Percentiles rank a stretch among this genome's conserved stretches.
phyloP scores from a whole-genome alignment of 1,140 invertebrate species.

The Musca domestica region DNA sequence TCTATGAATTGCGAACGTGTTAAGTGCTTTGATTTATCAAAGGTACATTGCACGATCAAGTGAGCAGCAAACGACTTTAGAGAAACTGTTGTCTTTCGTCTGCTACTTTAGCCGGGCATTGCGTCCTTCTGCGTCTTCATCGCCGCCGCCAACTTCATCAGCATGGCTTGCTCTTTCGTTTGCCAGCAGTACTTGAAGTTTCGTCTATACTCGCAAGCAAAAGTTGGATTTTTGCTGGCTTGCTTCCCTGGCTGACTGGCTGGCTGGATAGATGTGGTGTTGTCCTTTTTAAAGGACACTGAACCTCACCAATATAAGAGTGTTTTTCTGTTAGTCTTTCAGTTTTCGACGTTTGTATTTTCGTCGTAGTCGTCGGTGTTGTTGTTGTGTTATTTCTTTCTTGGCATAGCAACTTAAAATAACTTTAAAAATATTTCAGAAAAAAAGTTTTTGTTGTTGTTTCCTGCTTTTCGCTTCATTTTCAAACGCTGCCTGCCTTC shows the following conservation, averaged over 20 bases:
- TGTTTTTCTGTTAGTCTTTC: not conserved
- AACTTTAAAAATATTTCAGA: conserved; percentile 12
- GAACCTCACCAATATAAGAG: conserved; percentile 1
- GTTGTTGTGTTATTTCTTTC: not conserved
- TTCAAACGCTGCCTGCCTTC: too few relatives aligned
- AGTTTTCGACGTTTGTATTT: not conserved
- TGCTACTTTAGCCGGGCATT: too few relatives aligned
- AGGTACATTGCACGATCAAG: conserved; percentile 53
- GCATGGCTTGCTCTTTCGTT: not conserved
- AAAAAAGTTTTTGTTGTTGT: not conserved
- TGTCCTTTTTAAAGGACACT: conserved; percentile 22
- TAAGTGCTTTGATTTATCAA: conserved; percentile 34
- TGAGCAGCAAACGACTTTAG: conserved; percentile 35
- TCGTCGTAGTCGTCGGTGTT: not conserved
- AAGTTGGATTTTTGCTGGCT: not conserved
- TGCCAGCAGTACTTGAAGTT: not conserved
- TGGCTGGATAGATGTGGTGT: not conserved
- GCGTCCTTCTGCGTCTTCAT: not conserved
- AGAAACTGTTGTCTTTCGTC: not conserved
- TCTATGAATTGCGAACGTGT: conserved; percentile 26
- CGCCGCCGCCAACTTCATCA: not conserved
- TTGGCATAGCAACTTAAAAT: conserved; percentile 21
- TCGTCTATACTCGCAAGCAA: too few relatives aligned
- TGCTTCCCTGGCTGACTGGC: not conserved
- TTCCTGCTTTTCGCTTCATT: not conserved